Evolutionary conservation across 2,888 invertebrate species (phyloP), one percentile per base, ranked within the genome.

Genomic region (Tetanocera ferruginea): DNA sequence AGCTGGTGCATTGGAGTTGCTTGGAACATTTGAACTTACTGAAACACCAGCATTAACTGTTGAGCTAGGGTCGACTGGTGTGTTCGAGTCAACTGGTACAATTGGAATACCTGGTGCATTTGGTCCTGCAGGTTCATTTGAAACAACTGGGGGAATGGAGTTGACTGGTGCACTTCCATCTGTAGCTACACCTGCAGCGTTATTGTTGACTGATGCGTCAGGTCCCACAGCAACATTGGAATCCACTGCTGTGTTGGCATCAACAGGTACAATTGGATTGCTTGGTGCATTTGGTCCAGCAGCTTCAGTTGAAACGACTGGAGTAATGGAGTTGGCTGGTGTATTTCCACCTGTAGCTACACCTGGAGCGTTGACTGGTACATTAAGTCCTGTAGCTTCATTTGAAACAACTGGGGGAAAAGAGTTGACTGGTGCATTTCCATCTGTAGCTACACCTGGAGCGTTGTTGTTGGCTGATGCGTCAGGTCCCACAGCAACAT

Each of bases 381-480:
- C 23, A 43, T 57, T 79, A 0, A 79, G 80, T 8, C 57, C 69
- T 5, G 37, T 64, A 60, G 78, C 72, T 17, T 66, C 67, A 49
- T 52, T 78, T 0, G 79, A 77, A 62, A 78, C 62, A 0, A 67
- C 76, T 51, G 79, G 76, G 49, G 74, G 64, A 28, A 70, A 76
- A 6, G 80, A 80, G 55, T 73, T 69, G 17, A 70, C 72, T 57
- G 81, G 78, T 6, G 71, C 71, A 37, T 76, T 80, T 8, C 5
- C 3, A 31, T 5, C 31, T 31, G 31, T 31, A 5, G 31, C 31
- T 31, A 31, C 31, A 31, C 31, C 70, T 57, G 81, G 78, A 5
- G 71, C 71, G 28, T 76, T 80, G 5, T 80, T 80, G n/a, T 64
- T 28, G 3, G 79, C 72, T 57, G 82, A 76, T 11, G 70, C 28